A percentile compares a stretch with the other conserved stretches of the same genome.
These are phyloP conservation scores for Glaucidium brasilianum DNA, from an alignment of 2,113 vertebrate genomes.

Conservation along the genomic window DNA sequence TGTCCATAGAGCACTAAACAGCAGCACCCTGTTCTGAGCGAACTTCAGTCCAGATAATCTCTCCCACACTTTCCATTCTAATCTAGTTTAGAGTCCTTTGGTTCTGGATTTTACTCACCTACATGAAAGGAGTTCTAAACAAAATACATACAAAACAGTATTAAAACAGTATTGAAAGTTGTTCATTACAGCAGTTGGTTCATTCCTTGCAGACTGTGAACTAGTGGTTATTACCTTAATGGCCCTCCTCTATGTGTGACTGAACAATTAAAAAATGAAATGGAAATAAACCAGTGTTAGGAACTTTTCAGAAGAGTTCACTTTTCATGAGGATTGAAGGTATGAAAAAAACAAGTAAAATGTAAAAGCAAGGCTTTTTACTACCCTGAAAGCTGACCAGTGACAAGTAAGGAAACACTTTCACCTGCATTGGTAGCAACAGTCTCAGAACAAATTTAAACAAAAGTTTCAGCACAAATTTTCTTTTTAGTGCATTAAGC, in stretches of 20 bases:
- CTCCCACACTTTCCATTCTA: background rate
- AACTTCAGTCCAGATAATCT: background rate
- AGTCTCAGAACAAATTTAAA: constrained; percentile 48
- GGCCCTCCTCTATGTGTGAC: background rate
- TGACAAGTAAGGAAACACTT: background rate
- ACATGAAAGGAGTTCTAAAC: background rate
- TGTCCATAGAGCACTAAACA: background rate
- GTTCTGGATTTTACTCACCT: background rate
- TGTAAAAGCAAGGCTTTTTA: background rate
- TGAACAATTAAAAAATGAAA: background rate
- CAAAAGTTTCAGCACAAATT: background rate
- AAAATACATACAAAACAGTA: background rate
- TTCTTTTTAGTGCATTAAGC: background rate
- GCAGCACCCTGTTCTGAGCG: background rate
- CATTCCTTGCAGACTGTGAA: background rate
- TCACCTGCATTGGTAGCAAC: constrained; percentile 44
- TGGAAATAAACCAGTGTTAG: background rate
- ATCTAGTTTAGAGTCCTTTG: background rate
- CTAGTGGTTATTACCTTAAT: background rate
- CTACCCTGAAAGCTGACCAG: background rate
- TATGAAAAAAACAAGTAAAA: background rate
- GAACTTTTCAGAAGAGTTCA: background rate
- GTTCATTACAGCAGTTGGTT: background rate
- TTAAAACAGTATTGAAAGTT: background rate
- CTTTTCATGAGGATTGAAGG: constrained; percentile 58